Base-by-base conservation (phyloP, 2,797 vertebrate species). In the Hafferia zeledoni region DNA sequence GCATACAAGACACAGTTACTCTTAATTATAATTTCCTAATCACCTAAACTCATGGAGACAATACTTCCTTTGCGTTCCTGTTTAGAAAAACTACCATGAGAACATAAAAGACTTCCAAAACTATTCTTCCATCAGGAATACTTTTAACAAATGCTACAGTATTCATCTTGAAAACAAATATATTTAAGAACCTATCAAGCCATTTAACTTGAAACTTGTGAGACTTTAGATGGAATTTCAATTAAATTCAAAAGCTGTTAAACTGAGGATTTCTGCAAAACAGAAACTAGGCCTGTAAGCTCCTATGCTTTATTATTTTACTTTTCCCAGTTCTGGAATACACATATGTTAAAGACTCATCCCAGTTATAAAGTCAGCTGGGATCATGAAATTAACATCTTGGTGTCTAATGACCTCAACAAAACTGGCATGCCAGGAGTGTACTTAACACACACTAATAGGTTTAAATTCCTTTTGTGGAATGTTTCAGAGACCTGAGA, bases 11-110 rank as follows among this genome's bases (percentile, higher is more conserved):
- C 49, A 93, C 7, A n/a, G 81, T 89, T 95, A 63, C 25, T 77
- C 39, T 61, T 92, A 68, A 93, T 90, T 93, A 86, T 88, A 43
- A 92, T 52, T 89, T 94, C 30, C 43, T 84, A 93, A 90, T 91
- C 83, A 89, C 80, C 44, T 87, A 37, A 82, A 87, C 39, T 55
- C 35, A 86, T 78, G 86, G 72, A 82, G 72, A 80, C 47, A 95
- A 90, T 82, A 70, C 18, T 87, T 90, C 50, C 44, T 75, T 57
- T 47, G 24, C 12, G 0, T 60, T 83, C n/a, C 30, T 47, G 39
- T 83, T 93, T 65, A 90, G 44, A 16, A 84, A 94, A 77, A 41
- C 14, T 55, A 82, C 33, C 28, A 70, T 12, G 9, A 87, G 28
- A 92, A 93, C 94, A 89, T 49, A 69, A 83, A 68, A 77, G 39